Evolutionary conservation across 2,888 invertebrate species (phyloP).

Genomic region (Biston stratarius): DNA sequence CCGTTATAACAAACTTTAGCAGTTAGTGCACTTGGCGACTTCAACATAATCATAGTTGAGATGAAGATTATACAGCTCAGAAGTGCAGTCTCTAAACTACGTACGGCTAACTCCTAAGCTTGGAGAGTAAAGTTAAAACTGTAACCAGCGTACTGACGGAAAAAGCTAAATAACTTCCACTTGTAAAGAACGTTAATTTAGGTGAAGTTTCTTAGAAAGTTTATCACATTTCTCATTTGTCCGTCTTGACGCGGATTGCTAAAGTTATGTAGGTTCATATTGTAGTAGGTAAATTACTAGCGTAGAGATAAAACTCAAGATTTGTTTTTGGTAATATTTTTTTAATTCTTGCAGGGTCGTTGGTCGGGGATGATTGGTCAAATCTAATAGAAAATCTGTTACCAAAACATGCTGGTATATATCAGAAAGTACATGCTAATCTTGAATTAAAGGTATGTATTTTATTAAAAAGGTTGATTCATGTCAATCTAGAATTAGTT

Average conservation of each 20-base stretch:
- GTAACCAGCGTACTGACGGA: neutral
- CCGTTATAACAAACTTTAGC: conserved; percentile 35
- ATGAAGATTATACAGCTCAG: conserved; percentile 12
- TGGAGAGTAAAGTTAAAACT: conserved; percentile 7
- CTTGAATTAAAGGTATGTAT: conserved; percentile 73
- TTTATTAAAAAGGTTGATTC: no score
- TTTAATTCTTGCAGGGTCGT: conserved; percentile 70
- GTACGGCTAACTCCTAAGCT: conserved; percentile 1
- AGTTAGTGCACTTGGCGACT: conserved; percentile 37
- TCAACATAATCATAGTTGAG: conserved; percentile 16
- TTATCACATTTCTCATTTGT: conserved; percentile 12
- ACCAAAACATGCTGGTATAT: conserved; percentile 83
- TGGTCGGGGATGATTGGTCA: conserved; percentile 87
- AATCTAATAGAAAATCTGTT: conserved; percentile 83
- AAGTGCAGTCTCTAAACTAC: conserved; percentile 8
- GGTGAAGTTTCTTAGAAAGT: conserved; percentile 14
- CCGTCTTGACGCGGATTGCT: conserved; percentile 15
- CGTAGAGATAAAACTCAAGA: neutral
- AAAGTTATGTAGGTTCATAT: conserved; percentile 7
- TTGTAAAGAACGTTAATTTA: conserved; percentile 9
- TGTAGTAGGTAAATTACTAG: conserved; percentile 4
- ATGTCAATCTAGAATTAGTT: no score
- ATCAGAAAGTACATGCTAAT: conserved; percentile 78
- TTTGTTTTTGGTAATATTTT: neutral
- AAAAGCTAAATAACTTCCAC: conserved; percentile 9